These are phyloP conservation scores for Tetrao urogallus DNA, from an alignment of 2,113 vertebrate genomes.

Conservation along the genomic window DNA sequence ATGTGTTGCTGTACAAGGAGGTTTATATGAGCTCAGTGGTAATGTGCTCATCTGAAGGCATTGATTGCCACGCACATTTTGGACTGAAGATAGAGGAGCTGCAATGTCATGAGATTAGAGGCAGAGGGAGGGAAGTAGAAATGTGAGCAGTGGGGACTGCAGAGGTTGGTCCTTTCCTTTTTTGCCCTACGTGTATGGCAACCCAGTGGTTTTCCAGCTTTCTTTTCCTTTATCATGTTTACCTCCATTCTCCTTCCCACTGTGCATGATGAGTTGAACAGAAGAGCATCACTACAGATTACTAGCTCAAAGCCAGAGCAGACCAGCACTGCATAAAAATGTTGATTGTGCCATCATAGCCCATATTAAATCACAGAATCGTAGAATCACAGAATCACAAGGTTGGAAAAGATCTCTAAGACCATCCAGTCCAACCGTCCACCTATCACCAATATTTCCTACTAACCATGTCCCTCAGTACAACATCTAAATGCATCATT, in stretches of 20 bases:
- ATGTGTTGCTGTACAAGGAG: background rate
- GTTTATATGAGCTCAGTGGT: background rate
- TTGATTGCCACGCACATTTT: background rate
- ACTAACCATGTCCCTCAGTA: too few relatives aligned
- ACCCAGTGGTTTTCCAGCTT: background rate
- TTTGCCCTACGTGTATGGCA: background rate
- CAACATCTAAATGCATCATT: background rate
- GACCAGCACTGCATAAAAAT: background rate
- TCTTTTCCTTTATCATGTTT: background rate
- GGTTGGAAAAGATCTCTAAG: too few relatives aligned
- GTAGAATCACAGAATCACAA: too few relatives aligned
- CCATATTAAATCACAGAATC: background rate
- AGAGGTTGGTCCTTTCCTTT: background rate
- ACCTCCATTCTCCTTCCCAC: background rate
- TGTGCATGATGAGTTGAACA: background rate
- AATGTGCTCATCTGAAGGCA: background rate
- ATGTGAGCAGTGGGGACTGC: background rate
- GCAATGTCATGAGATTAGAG: background rate
- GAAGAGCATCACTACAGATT: background rate
- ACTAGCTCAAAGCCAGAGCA: background rate
- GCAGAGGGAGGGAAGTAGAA: too few relatives aligned
- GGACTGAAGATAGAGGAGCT: background rate
- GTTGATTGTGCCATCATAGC: background rate
- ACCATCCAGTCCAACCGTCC: too few relatives aligned
- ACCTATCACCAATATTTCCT: too few relatives aligned